Conservation (phyloP, 2,113 vertebrate species). For the Ciconia boyciana region DNA sequence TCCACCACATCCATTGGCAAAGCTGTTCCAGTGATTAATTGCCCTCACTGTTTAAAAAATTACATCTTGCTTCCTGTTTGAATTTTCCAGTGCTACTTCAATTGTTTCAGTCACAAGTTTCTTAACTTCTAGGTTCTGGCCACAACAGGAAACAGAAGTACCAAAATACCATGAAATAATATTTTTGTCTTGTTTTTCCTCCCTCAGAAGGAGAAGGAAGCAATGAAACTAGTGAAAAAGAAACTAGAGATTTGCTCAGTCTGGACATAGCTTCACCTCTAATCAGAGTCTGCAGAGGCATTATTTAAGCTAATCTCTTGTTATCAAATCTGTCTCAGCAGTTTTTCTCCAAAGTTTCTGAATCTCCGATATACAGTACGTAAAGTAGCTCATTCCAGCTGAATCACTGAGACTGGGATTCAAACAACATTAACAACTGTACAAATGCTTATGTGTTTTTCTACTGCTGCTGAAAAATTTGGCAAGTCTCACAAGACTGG, state of each 20-base stretch:
- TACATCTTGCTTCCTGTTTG: slow-evolving; percentile 41
- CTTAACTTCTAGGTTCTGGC: slow-evolving; percentile 30
- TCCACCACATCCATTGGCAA: neutral
- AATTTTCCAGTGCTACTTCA: slow-evolving; percentile 31
- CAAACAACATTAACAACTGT: neutral
- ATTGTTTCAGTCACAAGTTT: slow-evolving; percentile 47
- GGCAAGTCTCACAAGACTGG: neutral
- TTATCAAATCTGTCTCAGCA: neutral
- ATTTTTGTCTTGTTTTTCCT: slow-evolving; percentile 21
- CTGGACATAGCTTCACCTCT: neutral
- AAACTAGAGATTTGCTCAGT: neutral
- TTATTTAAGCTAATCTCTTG: neutral
- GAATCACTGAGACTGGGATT: neutral
- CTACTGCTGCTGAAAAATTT: neutral
- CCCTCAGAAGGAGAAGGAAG: slow-evolving; percentile 17
- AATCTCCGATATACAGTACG: neutral
- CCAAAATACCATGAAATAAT: slow-evolving; percentile 40
- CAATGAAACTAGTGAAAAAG: slow-evolving; percentile 4
- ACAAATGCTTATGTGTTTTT: neutral
- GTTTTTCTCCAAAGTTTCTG: neutral
- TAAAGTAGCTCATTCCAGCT: neutral
- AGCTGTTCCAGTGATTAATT: slow-evolving; percentile 28
- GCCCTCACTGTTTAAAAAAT: neutral
- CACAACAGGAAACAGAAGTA: slow-evolving; percentile 60
- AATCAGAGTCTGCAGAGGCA: neutral